phyloP scores from a whole-genome alignment of 2,888 invertebrate species.

The Melanostoma scalare region DNA sequence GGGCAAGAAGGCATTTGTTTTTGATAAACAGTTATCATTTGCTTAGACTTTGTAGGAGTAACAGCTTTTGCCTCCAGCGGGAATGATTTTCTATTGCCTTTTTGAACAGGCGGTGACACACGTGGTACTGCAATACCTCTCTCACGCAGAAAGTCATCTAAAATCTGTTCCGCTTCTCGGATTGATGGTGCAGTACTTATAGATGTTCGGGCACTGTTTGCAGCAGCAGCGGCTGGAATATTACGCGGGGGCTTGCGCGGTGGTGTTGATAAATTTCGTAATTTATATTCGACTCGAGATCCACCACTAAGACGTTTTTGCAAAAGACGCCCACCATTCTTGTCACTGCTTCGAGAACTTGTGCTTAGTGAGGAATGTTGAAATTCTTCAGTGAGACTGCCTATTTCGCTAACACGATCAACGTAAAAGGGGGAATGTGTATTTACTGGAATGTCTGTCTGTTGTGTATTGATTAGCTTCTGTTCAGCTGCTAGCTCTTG shows the following conservation, averaged over 20 bases:
- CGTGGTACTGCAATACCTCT: conserved; percentile 75
- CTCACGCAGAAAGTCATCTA: conserved; percentile 77
- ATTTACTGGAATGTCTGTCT: conserved; percentile 11
- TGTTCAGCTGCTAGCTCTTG: conserved; percentile 19
- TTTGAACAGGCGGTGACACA: background rate
- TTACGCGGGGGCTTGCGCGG: conserved; percentile 81
- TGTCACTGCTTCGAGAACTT: conserved; percentile 74
- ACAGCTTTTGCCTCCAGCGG: conserved; percentile 60
- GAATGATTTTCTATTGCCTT: conserved; percentile 75
- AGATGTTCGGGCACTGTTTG: conserved; percentile 75
- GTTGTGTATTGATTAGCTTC: conserved; percentile 24
- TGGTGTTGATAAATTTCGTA: conserved; percentile 75
- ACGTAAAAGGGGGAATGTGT: conserved; percentile 3
- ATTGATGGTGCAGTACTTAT: conserved; percentile 78
- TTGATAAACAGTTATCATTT: conserved; percentile 19
- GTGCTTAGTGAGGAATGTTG: conserved; percentile 63
- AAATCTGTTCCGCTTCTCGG: conserved; percentile 78
- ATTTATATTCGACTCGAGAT: conserved; percentile 75
- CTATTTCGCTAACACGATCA: conserved; percentile 65
- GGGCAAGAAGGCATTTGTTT: conserved; percentile 76
- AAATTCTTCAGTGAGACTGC: conserved; percentile 68
- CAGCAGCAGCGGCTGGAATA: conserved; percentile 74
- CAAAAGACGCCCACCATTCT: conserved; percentile 77
- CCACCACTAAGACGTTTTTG: conserved; percentile 78
- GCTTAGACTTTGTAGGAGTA: background rate